Evolutionary conservation across 2,888 invertebrate species (phyloP).

Genomic region (Unio delphinus): DNA sequence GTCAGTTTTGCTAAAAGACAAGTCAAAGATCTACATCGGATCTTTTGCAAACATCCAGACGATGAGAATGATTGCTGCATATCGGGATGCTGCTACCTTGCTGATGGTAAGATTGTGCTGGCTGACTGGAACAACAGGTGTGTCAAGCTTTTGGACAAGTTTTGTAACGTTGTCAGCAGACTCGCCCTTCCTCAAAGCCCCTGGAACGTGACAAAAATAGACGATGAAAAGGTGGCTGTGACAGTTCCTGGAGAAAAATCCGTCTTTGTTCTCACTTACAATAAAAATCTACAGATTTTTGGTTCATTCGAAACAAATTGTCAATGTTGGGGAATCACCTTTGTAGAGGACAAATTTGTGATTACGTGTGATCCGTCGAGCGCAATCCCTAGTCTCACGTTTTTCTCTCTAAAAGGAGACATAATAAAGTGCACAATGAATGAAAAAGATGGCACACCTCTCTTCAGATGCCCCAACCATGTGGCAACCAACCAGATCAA

Average conservation of each 20-base stretch:
- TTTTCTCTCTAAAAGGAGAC: conserved; percentile 23
- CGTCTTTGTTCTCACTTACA: conserved; percentile 20
- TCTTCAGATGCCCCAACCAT: conserved; percentile 29
- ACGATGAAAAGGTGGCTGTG: conserved; percentile 21
- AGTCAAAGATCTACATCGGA: conserved; percentile 7
- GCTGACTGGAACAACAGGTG: conserved; percentile 36
- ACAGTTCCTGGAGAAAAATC: conserved; percentile 28
- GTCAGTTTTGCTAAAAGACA: conserved; percentile 16
- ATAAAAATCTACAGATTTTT: conserved; percentile 14
- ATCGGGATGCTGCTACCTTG: conserved; percentile 21
- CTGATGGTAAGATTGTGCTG: conserved; percentile 20
- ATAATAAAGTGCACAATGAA: conserved; percentile 23
- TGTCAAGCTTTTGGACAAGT: conserved; percentile 32
- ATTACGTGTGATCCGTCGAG: conserved; percentile 34
- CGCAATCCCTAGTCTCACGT: conserved; percentile 20
- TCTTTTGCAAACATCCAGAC: conserved; percentile 12
- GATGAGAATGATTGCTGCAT: conserved; percentile 17
- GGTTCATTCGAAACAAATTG: conserved; percentile 20
- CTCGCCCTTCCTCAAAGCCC: conserved; percentile 27
- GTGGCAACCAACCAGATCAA: conserved; percentile 19
- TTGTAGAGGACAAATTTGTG: conserved; percentile 22
- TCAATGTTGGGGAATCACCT: conserved; percentile 30
- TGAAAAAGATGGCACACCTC: conserved; percentile 13
- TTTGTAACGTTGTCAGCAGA: conserved; percentile 11
- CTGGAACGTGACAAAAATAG: conserved; percentile 29